A percentile compares a stretch with the other conserved stretches of the same genome.
These are phyloP conservation scores for Condylura cristata DNA, from an alignment of 2,113 vertebrate species.

Conservation along the genomic window DNA sequence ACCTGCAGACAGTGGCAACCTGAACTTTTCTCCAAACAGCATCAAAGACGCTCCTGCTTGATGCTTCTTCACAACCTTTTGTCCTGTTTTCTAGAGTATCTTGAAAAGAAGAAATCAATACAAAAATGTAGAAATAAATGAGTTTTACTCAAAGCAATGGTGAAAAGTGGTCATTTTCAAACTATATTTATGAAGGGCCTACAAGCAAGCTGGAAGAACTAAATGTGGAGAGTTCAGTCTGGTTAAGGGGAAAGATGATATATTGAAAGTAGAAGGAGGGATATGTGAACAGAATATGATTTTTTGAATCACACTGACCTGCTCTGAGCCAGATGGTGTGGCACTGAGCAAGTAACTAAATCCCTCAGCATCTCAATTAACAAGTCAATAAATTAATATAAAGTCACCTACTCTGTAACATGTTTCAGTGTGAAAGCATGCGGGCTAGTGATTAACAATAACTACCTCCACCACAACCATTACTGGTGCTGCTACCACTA, in stretches of 20 bases:
- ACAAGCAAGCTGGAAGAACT: background rate
- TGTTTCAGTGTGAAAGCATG: background rate
- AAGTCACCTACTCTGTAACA: background rate
- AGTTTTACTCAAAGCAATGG: constrained; percentile 13
- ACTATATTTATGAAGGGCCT: background rate
- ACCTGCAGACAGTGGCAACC: background rate
- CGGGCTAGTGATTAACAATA: background rate
- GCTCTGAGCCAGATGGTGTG: background rate
- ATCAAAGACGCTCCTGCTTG: background rate
- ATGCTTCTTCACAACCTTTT: background rate
- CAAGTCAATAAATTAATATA: background rate
- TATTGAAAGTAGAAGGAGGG: background rate
- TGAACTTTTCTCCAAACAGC: background rate
- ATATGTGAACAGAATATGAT: background rate
- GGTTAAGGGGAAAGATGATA: background rate
- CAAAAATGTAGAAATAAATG: background rate
- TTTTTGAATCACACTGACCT: background rate
- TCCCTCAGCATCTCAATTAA: background rate
- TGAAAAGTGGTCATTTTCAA: background rate
- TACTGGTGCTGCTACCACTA: background rate
- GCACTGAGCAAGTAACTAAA: background rate
- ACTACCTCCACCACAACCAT: background rate
- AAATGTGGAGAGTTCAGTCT: background rate
- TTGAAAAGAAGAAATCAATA: background rate
- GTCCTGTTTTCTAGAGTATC: background rate